Percentiles rank a stretch among this genome's conserved stretches.
Conservation (phyloP, 2,113 vertebrate genomes). For the Hemiprocne comata region DNA sequence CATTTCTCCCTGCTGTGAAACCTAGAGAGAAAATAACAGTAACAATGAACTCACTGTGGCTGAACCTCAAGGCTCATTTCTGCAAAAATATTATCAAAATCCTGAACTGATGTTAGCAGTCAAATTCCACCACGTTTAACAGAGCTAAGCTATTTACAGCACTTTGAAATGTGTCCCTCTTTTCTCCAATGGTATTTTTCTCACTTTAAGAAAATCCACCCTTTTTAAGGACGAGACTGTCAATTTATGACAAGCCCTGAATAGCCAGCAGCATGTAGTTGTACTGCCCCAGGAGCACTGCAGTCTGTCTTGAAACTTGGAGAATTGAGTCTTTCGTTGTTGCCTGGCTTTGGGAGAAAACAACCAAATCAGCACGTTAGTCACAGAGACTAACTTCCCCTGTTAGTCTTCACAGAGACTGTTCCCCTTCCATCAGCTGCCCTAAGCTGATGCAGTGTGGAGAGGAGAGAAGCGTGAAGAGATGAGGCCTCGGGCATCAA, state of each 20-base stretch:
- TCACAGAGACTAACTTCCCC: neutral
- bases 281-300: neutral
- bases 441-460: neutral
- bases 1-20: constrained; percentile 37
- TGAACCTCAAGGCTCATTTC: constrained; percentile 38
- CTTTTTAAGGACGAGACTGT: neutral
- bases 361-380: neutral
- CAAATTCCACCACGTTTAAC: constrained; percentile 9
- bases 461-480: neutral
- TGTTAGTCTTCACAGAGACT: no score
- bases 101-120: neutral
- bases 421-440: neutral
- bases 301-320: neutral
- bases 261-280: neutral
- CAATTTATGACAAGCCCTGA: neutral
- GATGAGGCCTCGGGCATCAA: neutral
- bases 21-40: constrained; percentile 5
- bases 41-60: neutral
- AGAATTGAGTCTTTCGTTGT: neutral
- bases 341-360: neutral
- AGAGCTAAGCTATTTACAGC: neutral
- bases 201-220: neutral
- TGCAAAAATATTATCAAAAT: constrained; percentile 42
- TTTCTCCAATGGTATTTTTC: neutral
- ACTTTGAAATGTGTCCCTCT: neutral